Evolutionary conservation across 2,113 vertebrate species (phyloP).

Genomic region (Chauna torquata): DNA sequence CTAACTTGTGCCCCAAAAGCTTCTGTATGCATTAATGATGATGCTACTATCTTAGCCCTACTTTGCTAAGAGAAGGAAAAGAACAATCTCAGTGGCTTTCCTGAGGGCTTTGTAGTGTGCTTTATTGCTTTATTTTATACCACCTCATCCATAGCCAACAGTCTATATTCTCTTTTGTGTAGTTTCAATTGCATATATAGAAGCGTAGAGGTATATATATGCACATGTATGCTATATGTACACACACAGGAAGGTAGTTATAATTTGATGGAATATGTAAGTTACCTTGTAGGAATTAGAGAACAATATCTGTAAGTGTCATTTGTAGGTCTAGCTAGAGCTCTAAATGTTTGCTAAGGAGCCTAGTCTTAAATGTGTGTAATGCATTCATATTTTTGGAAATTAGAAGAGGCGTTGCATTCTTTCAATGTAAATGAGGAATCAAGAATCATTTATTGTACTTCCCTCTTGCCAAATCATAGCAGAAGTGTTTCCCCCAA

Average conservation of each 20-base stretch:
- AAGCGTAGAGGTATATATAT: neutral
- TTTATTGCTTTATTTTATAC: neutral
- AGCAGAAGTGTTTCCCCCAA: conserved; percentile 56
- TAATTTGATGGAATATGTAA: conserved; percentile 39
- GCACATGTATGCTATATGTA: neutral
- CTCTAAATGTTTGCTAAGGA: conserved; percentile 46
- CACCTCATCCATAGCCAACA: neutral
- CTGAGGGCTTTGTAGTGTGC: neutral
- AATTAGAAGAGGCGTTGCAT: conserved; percentile 56
- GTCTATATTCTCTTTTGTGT: neutral
- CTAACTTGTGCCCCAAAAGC: neutral
- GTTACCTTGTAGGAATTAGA: neutral
- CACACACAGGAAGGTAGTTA: neutral
- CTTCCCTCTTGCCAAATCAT: conserved; percentile 49
- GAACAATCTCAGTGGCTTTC: neutral
- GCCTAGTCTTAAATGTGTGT: conserved; percentile 17
- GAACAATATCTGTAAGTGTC: conserved; percentile 43
- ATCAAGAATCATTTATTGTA: conserved; percentile 51
- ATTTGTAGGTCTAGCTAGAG: conserved; percentile 54
- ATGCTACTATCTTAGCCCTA: neutral
- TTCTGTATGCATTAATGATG: neutral
- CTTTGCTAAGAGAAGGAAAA: neutral
- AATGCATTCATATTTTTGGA: conserved; percentile 67
- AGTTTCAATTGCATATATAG: neutral
- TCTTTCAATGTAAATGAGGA: conserved; percentile 53